Percentiles rank a stretch among this genome's conserved stretches.
phyloP scores from a whole-genome alignment of 2,888 invertebrate genomes.

The Ecdyonurus torrentis region DNA sequence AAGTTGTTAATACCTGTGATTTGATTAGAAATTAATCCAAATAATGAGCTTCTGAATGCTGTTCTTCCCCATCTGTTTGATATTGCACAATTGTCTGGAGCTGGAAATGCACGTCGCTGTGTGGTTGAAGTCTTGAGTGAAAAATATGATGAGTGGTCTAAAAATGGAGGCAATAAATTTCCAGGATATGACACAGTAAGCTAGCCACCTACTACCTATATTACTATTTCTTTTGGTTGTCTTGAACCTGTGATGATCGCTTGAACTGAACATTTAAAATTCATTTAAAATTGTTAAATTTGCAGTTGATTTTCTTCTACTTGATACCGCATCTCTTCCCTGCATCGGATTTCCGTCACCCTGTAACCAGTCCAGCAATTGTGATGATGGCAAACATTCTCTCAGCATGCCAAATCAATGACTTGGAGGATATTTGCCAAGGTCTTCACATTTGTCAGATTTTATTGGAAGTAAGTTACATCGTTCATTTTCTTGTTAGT shows the following conservation, averaged over 20 bases:
- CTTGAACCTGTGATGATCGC: too few relatives aligned
- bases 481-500: too few relatives aligned
- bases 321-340: constrained; percentile 66
- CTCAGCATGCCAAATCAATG: constrained; percentile 41
- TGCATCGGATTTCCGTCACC: constrained; percentile 79
- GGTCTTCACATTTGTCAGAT: constrained; percentile 61
- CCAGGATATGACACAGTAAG: constrained; percentile 43
- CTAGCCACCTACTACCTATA: constrained; percentile 4
- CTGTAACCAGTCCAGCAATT: constrained; percentile 67
- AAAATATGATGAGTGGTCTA: constrained; percentile 46
- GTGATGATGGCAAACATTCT: constrained; percentile 72
- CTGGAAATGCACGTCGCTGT: constrained; percentile 45
- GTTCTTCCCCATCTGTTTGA: constrained; percentile 35
- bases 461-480: constrained; percentile 55
- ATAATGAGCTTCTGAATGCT: constrained; percentile 12
- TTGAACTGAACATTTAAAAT: not conserved
- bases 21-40: not conserved
- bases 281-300: constrained; percentile 9
- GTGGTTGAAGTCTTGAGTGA: constrained; percentile 53
- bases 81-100: constrained; percentile 46
- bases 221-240: too few relatives aligned
- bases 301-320: constrained; percentile 60
- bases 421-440: constrained; percentile 48
- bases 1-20: not conserved
- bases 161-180: constrained; percentile 33